phyloP scores from a whole-genome alignment of 2,113 vertebrate species.

The Echinops telfairi region DNA sequence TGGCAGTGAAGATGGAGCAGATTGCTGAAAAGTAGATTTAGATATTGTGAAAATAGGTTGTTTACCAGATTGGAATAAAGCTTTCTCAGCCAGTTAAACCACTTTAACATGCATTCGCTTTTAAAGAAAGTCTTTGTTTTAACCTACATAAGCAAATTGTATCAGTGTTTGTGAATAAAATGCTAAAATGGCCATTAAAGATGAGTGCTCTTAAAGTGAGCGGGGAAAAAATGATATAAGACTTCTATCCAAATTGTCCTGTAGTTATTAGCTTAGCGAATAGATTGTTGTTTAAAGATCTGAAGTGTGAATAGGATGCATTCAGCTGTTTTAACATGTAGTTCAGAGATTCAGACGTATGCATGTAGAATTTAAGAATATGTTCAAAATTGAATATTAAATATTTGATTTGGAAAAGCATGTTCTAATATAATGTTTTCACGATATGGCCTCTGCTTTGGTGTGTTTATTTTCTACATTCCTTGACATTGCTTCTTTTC shows the following conservation, averaged over 20 bases:
- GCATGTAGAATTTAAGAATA: slow-evolving; percentile 93
- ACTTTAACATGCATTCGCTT: slow-evolving; percentile 90
- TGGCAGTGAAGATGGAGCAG: slow-evolving; percentile 81
- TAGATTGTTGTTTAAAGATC: slow-evolving; percentile 89
- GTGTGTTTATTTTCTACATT: slow-evolving; percentile 86
- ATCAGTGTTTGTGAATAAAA: slow-evolving; percentile 89
- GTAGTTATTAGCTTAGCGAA: slow-evolving; percentile 89
- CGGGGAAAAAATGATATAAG: slow-evolving; percentile 83
- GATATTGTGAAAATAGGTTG: slow-evolving; percentile 84
- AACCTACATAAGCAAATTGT: slow-evolving; percentile 85
- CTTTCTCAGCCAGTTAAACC: slow-evolving; percentile 86
- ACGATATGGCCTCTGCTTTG: slow-evolving; percentile 84
- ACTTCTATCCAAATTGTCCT: slow-evolving; percentile 86
- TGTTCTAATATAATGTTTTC: slow-evolving; percentile 90
- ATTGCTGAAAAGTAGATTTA: slow-evolving; percentile 86
- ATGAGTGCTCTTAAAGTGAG: slow-evolving; percentile 87
- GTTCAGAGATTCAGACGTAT: slow-evolving; percentile 89
- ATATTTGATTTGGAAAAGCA: slow-evolving; percentile 90
- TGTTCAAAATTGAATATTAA: slow-evolving; percentile 90
- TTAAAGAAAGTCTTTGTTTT: slow-evolving; percentile 87
- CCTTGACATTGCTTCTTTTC: slow-evolving; percentile 52
- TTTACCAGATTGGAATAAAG: slow-evolving; percentile 87
- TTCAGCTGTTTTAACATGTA: slow-evolving; percentile 90
- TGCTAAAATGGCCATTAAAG: slow-evolving; percentile 83
- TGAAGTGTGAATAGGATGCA: slow-evolving; percentile 92